Evolutionary conservation across 1,140 invertebrate species (phyloP), one percentile per base, ranked within the genome.

Genomic region (Bombus affinis): DNA sequence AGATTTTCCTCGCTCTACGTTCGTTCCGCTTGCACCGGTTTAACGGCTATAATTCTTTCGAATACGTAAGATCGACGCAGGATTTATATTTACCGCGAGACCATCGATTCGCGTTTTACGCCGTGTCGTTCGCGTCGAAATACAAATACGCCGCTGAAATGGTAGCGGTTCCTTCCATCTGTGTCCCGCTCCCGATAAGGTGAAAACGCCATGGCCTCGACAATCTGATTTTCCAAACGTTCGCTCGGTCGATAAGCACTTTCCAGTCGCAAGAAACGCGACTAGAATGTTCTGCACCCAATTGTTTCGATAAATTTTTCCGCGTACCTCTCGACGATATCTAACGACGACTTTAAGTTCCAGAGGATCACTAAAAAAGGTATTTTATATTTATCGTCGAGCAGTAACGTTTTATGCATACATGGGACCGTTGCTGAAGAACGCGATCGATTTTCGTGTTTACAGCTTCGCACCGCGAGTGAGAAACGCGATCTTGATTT

Each of bases 341-440:
- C 57, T 82, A 82, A 74, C 80, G 37, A n/a, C 53, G 71, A 12
- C 32, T 44, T 66, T 22, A 53, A 66, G 42, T 59, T 18, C 32
- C 18, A 53, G 12, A 59, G 12, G 2, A 65, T 75, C 59, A 57
- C 71, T 75, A 66, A 75, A 75, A 42, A 66, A 66, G 42, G 32
- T 76, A 74, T 74, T 66, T 74, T 74, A 82, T 82, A 82, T 82
- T 74, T 47, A 74, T 82, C 71, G 80, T 13, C 80, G 39, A 15
- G 39, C 71, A 65, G 42, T 83, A 76, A 75, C 59, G n/a, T 66
- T 8, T 66, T 66, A 15, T 13, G 2, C n/a, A 2, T 1, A 15
- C 6, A n/a, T 9, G 15, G 39, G 12, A 32, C 18, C 32, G 59
- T 68, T 53, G 15, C 28, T 25, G 10, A 12, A 71, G 37, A 39